phyloP scores from a whole-genome alignment of 2,113 vertebrate genomes.

The Petrocephalus microphthalmus region DNA sequence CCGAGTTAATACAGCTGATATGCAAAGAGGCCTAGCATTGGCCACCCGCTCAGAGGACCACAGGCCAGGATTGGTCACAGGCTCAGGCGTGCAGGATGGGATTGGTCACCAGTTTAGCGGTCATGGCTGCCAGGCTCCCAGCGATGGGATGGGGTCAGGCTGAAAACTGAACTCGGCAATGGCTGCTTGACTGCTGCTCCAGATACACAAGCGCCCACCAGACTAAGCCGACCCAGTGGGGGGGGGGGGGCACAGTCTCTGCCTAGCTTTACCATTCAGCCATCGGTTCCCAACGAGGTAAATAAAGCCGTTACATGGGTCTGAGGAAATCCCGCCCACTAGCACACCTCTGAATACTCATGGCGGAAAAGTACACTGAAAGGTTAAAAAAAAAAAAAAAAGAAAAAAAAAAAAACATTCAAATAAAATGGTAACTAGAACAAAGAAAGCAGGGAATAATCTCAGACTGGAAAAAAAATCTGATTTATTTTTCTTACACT shows the following conservation, averaged over 20 bases:
- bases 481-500: slow-evolving; percentile 12
- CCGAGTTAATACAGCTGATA: neutral
- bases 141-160: neutral
- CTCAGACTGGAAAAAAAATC: slow-evolving; percentile 19
- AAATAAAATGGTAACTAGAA: neutral
- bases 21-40: neutral
- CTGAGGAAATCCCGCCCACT: neutral
- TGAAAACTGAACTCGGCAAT: neutral
- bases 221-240: neutral
- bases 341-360: neutral
- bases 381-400: neutral
- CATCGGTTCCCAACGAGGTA: neutral
- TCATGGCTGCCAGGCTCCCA: neutral
- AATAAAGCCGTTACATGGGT: neutral
- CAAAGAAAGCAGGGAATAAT: slow-evolving; percentile 4
- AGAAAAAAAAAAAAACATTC: neutral
- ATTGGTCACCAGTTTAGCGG: neutral
- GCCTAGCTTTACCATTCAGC: neutral
- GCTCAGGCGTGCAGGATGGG: neutral
- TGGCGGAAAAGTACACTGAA: neutral
- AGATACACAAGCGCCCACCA: neutral
- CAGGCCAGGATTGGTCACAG: neutral
- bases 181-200: neutral
- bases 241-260: neutral
- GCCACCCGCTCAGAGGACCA: neutral